Base-by-base conservation (phyloP, 2,888 invertebrate genomes). In the Ariolimax columbianus region DNA sequence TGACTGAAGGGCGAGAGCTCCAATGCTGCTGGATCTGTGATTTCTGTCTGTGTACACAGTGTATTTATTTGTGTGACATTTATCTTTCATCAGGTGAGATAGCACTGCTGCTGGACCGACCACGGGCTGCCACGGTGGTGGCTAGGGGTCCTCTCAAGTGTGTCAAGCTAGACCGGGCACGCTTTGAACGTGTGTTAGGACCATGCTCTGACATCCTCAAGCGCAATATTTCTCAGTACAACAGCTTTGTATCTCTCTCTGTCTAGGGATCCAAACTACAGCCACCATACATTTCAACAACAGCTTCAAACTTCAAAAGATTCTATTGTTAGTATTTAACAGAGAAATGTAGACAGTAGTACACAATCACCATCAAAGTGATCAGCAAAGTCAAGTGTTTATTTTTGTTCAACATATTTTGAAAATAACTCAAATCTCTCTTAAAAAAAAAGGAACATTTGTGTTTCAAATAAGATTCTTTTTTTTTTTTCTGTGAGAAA, bases 191-290 rank as follows among this genome's bases (percentile, higher is more conserved):
- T 92, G 99, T 99, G 84, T 96, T 99, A 94, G 99, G 99, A 59
- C 97, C 97, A 83, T 99, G 98, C 95, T 98, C 97, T 43, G 99
- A 99, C 94, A 99, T 99, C 93, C 96, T 99, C 91, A 99, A 99
- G 95, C 96, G 99, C 94, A 99, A 99, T 95, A 99, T 99, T 93
- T 97, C 98, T 92, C 98, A 99, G 95, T 99, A 99, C 95, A 99
- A 99, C 95, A 99, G 99, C 95, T 99, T 94, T 91, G 95, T 95
- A 66, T 95, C 95, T 77, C 92, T 95, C 87, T 94, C 94, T 85
- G 95, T 95, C 86, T 92, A 90, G 89, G 43, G 26, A 30, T 11
- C 14, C 55, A 55, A 17, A 55, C 14, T 55, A 9, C 55, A 55
- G 55, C 23, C 14, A 9, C 9, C 47, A 9, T 47, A 47, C 47